These are phyloP conservation scores for Mechanitis messenoides DNA, from an alignment of 2,888 invertebrate species.

Conservation along the genomic window DNA sequence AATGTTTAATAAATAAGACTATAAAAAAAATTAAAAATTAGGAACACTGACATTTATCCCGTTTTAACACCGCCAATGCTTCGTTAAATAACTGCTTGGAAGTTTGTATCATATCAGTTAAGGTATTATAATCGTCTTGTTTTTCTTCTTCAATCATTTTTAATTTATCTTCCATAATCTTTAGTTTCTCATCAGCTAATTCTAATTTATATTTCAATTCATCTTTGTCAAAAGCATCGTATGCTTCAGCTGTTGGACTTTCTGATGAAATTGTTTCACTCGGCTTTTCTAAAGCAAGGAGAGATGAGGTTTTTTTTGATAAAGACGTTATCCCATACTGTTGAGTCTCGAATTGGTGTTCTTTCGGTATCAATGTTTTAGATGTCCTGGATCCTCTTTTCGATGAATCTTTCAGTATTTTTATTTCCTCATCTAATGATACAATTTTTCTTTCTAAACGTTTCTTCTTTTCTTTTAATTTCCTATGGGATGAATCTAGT, in stretches of 20 bases:
- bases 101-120: constrained; percentile 76
- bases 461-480: constrained; percentile 72
- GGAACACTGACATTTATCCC: constrained; percentile 61
- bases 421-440: constrained; percentile 48
- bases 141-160: constrained; percentile 80
- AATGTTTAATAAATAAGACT: constrained; percentile 8
- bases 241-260: constrained; percentile 40
- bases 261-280: constrained; percentile 49
- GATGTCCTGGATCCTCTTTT: constrained; percentile 50
- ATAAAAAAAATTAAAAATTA: constrained; percentile 31
- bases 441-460: constrained; percentile 51
- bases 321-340: constrained; percentile 33
- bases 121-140: constrained; percentile 72
- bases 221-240: constrained; percentile 56
- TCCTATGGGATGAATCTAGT: constrained; percentile 73
- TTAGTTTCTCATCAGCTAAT: constrained; percentile 80
- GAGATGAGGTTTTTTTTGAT: constrained; percentile 48
- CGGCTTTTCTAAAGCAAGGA: constrained; percentile 46
- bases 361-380: constrained; percentile 45
- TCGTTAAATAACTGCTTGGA: constrained; percentile 76
- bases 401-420: constrained; percentile 40
- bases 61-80: constrained; percentile 64
- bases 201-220: constrained; percentile 72
- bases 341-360: constrained; percentile 33
- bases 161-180: constrained; percentile 78